These are phyloP conservation scores for Phoenicopterus ruber DNA, from an alignment of 2,113 vertebrate genomes.

Conservation along the genomic window DNA sequence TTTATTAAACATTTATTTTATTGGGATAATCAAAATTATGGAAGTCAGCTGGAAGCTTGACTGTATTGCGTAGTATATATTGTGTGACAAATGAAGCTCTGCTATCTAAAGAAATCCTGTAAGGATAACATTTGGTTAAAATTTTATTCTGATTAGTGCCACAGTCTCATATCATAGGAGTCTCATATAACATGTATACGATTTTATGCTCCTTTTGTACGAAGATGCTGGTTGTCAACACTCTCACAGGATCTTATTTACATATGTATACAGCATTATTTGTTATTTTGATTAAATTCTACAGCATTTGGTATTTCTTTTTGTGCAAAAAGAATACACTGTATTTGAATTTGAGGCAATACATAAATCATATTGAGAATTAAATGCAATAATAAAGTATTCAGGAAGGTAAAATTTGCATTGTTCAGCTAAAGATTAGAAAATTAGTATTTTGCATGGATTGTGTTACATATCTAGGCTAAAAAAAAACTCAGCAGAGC, in stretches of 20 bases:
- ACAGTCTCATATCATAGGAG: background rate
- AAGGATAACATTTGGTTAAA: background rate
- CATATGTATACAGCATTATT: background rate
- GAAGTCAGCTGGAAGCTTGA: background rate
- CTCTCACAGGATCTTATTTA: background rate
- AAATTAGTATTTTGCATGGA: background rate
- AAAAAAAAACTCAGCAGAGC: background rate
- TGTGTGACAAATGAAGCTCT: background rate
- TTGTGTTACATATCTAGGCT: background rate
- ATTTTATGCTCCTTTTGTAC: background rate
- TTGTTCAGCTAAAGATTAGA: background rate
- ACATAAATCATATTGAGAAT: background rate
- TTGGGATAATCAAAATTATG: background rate
- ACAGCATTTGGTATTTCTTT: background rate
- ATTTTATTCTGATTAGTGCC: background rate
- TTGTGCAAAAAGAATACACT: background rate
- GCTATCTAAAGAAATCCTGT: background rate
- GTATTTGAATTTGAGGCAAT: background rate
- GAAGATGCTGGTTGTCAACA: background rate
- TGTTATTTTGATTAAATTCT: background rate
- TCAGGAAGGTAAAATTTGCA: background rate
- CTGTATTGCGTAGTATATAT: background rate
- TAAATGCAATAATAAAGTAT: background rate
- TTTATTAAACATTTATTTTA: background rate
- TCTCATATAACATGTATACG: background rate